Evolutionary conservation across 2,113 vertebrate genomes (phyloP).

Genomic region (Rhineura floridana): DNA sequence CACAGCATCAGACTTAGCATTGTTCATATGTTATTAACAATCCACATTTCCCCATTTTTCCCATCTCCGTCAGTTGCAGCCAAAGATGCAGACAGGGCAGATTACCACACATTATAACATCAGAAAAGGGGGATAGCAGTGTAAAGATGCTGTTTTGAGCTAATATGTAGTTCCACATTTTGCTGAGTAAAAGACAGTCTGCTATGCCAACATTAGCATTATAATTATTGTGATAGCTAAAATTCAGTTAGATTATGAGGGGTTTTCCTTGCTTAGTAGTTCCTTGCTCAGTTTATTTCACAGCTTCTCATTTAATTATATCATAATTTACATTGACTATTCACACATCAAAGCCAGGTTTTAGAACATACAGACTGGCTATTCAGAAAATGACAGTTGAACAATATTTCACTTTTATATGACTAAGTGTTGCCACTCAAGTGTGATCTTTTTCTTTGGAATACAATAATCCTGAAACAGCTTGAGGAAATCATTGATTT

Average conservation of each 20-base stretch:
- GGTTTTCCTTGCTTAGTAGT: neutral
- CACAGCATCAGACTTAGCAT: too few relatives aligned
- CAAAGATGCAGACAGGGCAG: neutral
- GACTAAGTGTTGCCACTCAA: neutral
- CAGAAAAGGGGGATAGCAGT: neutral
- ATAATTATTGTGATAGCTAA: neutral
- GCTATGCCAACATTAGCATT: neutral
- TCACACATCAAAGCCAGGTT: neutral
- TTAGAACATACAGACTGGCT: neutral
- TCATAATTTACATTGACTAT: neutral
- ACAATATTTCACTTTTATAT: neutral
- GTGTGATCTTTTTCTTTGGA: neutral
- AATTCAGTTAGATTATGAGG: neutral
- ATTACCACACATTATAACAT: neutral
- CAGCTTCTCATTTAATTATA: neutral
- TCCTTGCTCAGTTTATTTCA: neutral
- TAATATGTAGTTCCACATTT: neutral
- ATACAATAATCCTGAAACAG: neutral
- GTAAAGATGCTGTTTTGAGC: neutral
- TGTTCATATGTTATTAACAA: too few relatives aligned
- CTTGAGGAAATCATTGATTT: slow-evolving; percentile 22
- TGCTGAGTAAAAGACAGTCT: neutral
- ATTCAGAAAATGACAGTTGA: neutral
- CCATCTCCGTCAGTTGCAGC: neutral
- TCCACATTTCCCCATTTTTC: too few relatives aligned